Base-by-base conservation (phyloP, 2,888 invertebrate genomes). In the Drosophila incognita region DNA sequence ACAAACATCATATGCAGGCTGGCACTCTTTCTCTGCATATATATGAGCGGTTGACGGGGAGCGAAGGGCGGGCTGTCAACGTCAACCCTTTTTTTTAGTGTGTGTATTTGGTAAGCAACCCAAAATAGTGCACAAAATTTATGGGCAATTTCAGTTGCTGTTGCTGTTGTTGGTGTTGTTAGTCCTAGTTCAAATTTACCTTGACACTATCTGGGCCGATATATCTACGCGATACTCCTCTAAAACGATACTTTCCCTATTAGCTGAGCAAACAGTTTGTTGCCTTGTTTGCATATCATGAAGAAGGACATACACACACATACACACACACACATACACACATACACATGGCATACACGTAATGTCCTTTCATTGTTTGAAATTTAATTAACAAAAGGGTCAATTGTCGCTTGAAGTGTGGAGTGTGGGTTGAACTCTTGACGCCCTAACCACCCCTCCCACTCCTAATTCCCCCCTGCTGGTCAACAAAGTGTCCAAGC, bases 301-400 rank as follows among this genome's bases (percentile, higher is more conserved):
- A 51, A 53, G 33, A 49, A 53, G 36, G 58, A 69, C 57, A 75
- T 60, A 75, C 62, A 74, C 67, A 66, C 49, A 54, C 60, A 70
- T 46, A 46, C 18, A 54, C 46, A 70, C 38, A 63, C 6, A 79
- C 62, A 72, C 65, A 65, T 36, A 62, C 60, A 70, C 54, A 48
- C 24, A 51, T 29, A 66, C 54, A 67, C 21, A 63, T 46, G 58
- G 56, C 68, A 69, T 68, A 57, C 52, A 79, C 79, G 69, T 78
- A 80, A 83, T 80, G 76, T 86, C 78, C 71, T 69, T 81, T 68
- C 74, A 78, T 74, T 86, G 78, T 79, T 76, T 59, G 70, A 88
- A 89, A 86, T 89, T 88, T 88, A 88, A 88, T 88, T 88, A 88
- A 88, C 89, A 88, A 88, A 90, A 90, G 90, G 89, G 89, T 88